Evolutionary conservation across 2,113 vertebrate species (phyloP).

Genomic region (Pangasianodon hypophthalmus): DNA sequence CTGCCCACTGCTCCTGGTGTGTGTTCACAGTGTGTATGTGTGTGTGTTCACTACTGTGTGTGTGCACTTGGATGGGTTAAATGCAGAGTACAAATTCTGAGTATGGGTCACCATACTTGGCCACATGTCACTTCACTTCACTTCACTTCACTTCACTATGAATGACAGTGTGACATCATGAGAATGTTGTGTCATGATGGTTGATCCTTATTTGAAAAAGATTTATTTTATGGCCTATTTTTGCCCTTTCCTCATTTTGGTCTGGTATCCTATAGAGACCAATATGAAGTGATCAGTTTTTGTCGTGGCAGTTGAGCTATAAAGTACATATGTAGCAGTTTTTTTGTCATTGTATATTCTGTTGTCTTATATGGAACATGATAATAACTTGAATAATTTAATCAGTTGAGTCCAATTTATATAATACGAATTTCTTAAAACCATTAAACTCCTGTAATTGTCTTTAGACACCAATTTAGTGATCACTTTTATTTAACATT

Average conservation of each 20-base stretch:
- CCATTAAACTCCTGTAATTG: no score
- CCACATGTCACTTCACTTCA: not conserved
- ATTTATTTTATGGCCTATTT: not conserved
- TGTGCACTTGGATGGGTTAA: no score
- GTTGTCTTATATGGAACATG: not conserved
- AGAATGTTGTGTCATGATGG: not conserved
- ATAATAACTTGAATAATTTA: not conserved
- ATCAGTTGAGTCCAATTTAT: not conserved
- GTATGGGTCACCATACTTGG: no score
- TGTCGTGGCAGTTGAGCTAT: not conserved
- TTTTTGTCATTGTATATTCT: not conserved
- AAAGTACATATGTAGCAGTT: not conserved
- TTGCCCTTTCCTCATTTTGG: not conserved
- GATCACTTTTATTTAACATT: no score
- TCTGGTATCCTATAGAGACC: not conserved
- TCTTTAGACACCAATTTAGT: no score
- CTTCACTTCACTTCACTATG: not conserved
- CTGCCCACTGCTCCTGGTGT: no score
- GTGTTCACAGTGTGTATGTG: no score
- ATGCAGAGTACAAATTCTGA: no score
- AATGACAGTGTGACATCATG: not conserved
- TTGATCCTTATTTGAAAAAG: not conserved
- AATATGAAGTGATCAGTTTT: not conserved
- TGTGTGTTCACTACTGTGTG: no score
- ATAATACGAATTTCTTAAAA: not conserved